phyloP scores from a whole-genome alignment of 2,797 vertebrate species.

The Gymnothorax reevesii region DNA sequence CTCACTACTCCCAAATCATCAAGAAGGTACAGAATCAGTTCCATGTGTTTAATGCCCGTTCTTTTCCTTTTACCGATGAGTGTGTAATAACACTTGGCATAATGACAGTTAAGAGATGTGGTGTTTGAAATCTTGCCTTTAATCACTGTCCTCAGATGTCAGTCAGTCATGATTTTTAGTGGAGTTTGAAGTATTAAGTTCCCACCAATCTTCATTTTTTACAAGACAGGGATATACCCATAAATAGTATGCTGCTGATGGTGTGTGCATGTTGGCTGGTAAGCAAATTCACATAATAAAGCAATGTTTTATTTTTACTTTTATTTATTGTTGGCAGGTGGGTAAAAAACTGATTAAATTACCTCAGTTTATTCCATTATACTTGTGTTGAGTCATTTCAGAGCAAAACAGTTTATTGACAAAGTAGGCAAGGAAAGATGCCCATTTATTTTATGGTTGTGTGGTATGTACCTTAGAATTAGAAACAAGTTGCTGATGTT shows the following conservation, averaged over 20 bases:
- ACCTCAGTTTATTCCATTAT: too few relatives aligned
- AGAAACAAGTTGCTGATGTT: too few relatives aligned
- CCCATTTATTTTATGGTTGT: too few relatives aligned
- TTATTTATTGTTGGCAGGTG: neutral
- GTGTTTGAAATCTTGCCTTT: neutral
- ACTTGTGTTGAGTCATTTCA: too few relatives aligned
- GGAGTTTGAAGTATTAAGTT: neutral
- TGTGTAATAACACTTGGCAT: neutral
- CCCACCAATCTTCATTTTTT: neutral
- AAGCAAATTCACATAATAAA: neutral
- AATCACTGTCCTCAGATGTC: neutral
- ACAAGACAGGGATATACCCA: neutral
- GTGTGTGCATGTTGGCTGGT: neutral
- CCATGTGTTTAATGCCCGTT: neutral
- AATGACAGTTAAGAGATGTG: neutral
- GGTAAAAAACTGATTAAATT: neutral
- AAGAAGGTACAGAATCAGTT: conserved; percentile 68
- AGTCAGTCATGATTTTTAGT: neutral
- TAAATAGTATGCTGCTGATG: neutral
- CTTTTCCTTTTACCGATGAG: neutral
- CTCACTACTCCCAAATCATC: conserved; percentile 66
- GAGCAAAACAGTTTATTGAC: neutral
- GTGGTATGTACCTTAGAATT: too few relatives aligned
- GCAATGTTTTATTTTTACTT: neutral
- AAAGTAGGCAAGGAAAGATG: neutral